These are phyloP conservation scores for Tribolium madens DNA, from an alignment of 1,140 invertebrate species.

Conservation along the genomic window DNA sequence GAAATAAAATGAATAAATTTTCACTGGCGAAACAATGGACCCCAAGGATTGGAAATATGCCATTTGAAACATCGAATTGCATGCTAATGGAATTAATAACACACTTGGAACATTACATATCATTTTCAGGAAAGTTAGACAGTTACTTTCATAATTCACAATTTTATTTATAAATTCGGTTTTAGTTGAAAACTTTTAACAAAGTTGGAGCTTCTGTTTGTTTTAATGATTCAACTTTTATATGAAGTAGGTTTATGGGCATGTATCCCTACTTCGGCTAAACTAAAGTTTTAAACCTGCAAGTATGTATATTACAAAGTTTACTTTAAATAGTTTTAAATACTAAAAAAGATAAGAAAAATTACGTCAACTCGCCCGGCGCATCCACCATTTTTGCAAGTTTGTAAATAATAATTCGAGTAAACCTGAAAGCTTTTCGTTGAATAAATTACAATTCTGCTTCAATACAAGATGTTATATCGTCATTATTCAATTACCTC, in stretches of 20 bases:
- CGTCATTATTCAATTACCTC: no score
- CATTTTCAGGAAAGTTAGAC: neutral
- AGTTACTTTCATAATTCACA: neutral
- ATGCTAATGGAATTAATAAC: neutral
- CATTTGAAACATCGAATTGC: neutral
- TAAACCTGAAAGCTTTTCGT: neutral
- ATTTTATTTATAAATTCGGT: neutral
- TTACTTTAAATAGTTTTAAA: neutral
- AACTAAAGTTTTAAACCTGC: neutral
- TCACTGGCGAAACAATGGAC: neutral
- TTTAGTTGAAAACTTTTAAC: neutral
- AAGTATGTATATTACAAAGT: neutral
- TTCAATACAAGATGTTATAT: no score
- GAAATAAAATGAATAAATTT: neutral
- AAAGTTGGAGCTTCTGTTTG: neutral
- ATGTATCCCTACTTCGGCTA: neutral
- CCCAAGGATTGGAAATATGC: neutral
- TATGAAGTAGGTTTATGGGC: neutral
- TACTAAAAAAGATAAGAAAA: neutral
- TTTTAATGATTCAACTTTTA: neutral
- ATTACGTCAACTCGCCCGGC: neutral
- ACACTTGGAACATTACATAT: neutral
- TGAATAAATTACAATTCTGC: no score
- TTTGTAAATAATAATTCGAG: neutral
- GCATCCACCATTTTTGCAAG: slow-evolving; percentile 6